Evolutionary conservation across 2,797 vertebrate genomes (phyloP).

Genomic region (Hemibagrus guttatus): DNA sequence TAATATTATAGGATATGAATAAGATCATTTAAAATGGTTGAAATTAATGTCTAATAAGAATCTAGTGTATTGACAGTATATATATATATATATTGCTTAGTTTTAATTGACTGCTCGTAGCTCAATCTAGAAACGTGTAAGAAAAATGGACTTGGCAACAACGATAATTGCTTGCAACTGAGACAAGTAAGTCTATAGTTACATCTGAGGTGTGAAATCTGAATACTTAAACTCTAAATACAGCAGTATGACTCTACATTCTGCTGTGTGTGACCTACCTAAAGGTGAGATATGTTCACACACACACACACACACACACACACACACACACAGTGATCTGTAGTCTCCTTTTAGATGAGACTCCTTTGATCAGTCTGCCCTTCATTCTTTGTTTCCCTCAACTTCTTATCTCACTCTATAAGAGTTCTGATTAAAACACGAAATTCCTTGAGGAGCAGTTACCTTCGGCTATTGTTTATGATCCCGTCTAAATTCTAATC

Average conservation of each 20-base stretch:
- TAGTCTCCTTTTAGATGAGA: background rate
- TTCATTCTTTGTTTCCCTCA: background rate
- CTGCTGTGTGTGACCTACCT: background rate
- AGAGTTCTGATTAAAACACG: background rate
- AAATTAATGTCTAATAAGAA: background rate
- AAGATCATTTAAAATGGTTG: background rate
- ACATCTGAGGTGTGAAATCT: background rate
- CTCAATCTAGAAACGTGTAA: background rate
- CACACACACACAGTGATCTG: background rate
- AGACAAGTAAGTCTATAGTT: background rate
- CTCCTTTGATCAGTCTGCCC: background rate
- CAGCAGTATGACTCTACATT: background rate
- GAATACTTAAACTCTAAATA: background rate
- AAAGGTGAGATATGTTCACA: background rate
- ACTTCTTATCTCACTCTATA: background rate
- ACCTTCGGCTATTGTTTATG: constrained; percentile 3
- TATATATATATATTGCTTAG: background rate
- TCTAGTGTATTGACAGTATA: background rate
- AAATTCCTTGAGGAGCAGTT: background rate
- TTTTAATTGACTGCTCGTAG: background rate
- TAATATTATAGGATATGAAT: background rate
- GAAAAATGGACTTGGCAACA: background rate
- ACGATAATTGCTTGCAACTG: background rate
- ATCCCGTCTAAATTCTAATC: constrained; percentile 3
- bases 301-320: background rate